phyloP scores from a whole-genome alignment of 2,888 invertebrate genomes.

The Rotaria macrura region DNA sequence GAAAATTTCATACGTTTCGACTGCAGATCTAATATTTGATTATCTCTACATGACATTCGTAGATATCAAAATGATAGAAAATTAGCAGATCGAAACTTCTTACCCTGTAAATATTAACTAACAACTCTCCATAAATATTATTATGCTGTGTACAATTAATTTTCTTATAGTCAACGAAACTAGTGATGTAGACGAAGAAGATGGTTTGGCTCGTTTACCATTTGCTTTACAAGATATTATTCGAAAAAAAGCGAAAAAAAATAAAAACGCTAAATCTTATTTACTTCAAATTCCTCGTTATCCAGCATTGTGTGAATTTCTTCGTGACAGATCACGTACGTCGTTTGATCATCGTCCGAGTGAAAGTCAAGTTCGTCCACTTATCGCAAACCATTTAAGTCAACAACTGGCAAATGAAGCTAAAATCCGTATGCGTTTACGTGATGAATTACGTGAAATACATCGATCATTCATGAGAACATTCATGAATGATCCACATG shows the following conservation, averaged over 20 bases:
- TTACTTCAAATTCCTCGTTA: not conserved
- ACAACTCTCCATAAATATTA: too few species aligned
- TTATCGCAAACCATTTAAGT: not conserved
- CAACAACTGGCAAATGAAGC: not conserved
- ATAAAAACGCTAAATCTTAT: not conserved
- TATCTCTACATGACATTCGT: too few species aligned
- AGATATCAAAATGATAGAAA: too few species aligned
- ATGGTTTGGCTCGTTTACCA: not conserved
- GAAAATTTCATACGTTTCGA: too few species aligned
- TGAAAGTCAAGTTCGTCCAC: not conserved
- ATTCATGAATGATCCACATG: not conserved
- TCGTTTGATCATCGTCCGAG: not conserved
- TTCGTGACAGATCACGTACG: not conserved
- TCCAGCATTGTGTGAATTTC: not conserved
- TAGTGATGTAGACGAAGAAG: not conserved
- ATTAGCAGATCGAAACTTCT: too few species aligned
- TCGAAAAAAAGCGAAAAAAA: not conserved
- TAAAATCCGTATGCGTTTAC: not conserved
- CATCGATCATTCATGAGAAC: not conserved
- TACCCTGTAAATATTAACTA: too few species aligned
- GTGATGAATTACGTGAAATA: not conserved
- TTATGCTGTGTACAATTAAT: too few species aligned
- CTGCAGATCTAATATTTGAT: too few species aligned
- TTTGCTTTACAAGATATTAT: not conserved
- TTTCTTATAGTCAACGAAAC: too few species aligned